A percentile compares a stretch with the other conserved stretches of the same genome.
phyloP scores from a whole-genome alignment of 2,888 invertebrate genomes.

The Drosophila cognata region DNA sequence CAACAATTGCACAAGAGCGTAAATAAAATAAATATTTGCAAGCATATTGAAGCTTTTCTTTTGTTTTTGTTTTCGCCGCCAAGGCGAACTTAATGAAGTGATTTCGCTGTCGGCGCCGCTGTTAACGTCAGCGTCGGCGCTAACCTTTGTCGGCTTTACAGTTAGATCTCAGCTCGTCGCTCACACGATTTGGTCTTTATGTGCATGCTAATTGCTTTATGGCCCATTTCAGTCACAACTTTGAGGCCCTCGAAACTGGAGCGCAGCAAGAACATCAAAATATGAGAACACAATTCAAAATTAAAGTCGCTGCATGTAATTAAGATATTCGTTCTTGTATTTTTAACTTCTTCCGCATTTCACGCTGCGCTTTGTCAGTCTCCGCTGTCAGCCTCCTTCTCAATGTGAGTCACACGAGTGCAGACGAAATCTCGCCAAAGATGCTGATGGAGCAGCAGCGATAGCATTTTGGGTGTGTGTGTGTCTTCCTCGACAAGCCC shows the following conservation, averaged over 20 bases:
- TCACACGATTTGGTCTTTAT: conserved; percentile 63
- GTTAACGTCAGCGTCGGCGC: conserved; percentile 24
- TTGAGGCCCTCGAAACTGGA: conserved; percentile 60
- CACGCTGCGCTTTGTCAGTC: conserved; percentile 52
- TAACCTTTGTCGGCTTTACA: conserved; percentile 70
- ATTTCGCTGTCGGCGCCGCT: conserved; percentile 14
- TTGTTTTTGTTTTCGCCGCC: conserved; percentile 24
- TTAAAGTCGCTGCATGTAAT: conserved; percentile 54
- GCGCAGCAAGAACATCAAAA: conserved; percentile 39
- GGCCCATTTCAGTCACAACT: conserved; percentile 62
- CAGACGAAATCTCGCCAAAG: conserved; percentile 56
- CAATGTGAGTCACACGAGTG: conserved; percentile 54
- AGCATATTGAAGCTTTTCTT: conserved; percentile 40
- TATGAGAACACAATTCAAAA: conserved; percentile 23
- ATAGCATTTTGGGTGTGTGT: conserved; percentile 53
- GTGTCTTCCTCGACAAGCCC: conserved; percentile 24
- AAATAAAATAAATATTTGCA: conserved; percentile 67
- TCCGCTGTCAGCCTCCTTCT: conserved; percentile 24
- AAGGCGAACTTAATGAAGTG: conserved; percentile 29
- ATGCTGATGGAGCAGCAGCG: conserved; percentile 37
- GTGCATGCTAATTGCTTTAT: conserved; percentile 70
- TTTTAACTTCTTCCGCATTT: conserved; percentile 57
- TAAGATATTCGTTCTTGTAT: conserved; percentile 57
- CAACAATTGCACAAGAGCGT: conserved; percentile 61
- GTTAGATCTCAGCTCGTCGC: conserved; percentile 59